Evolutionary conservation across 2,888 invertebrate species (phyloP).

Genomic region (Girardia tigrina): DNA sequence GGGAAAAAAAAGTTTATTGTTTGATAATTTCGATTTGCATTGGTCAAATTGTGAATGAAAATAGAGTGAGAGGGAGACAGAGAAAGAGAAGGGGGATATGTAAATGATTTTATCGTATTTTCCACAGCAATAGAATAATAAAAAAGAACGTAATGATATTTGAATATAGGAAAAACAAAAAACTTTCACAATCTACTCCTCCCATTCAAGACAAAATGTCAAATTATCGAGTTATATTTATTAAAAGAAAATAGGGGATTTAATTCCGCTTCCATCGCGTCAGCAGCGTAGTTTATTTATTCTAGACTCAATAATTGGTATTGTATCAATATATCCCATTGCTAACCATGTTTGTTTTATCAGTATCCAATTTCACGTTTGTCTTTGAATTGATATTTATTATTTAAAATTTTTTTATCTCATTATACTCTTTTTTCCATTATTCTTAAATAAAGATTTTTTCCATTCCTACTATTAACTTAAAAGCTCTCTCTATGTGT

Average conservation of each 20-base stretch:
- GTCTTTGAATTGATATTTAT: conserved; percentile 14
- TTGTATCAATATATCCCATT: conserved; percentile 5
- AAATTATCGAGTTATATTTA: not conserved
- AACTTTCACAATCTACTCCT: not conserved
- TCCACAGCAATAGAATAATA: too few species aligned
- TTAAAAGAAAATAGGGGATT: not conserved
- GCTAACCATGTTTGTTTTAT: conserved; percentile 14
- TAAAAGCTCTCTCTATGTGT: too few species aligned
- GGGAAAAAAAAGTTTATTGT: too few species aligned
- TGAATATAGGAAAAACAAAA: too few species aligned
- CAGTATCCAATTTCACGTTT: conserved; percentile 19
- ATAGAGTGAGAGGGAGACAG: too few species aligned
- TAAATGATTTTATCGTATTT: too few species aligned
- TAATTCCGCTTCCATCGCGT: not conserved
- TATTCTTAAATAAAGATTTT: too few species aligned
- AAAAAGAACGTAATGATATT: too few species aligned
- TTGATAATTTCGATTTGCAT: too few species aligned
- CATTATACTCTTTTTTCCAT: conserved; percentile 2
- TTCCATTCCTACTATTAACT: too few species aligned
- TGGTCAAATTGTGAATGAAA: too few species aligned
- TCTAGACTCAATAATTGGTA: conserved; percentile 3
- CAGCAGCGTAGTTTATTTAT: not conserved
- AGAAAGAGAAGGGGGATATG: too few species aligned
- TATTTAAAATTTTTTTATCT: conserved; percentile 16
- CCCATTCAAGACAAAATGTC: not conserved